phyloP scores from a whole-genome alignment of 2,888 invertebrate species.

The Entomobrya multifasciata region DNA sequence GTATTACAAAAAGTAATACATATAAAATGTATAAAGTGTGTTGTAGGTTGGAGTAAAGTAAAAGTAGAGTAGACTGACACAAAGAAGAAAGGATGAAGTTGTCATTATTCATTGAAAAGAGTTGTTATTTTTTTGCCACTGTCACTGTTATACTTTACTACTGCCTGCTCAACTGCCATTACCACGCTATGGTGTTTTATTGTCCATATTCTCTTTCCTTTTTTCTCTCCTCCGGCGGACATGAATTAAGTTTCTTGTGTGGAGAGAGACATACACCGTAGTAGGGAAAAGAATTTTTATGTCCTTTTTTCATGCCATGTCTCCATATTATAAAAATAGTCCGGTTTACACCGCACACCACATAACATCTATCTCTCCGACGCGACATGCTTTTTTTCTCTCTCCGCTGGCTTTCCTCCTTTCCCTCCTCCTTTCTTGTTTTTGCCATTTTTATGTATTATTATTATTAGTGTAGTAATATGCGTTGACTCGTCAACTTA shows the following conservation, averaged over 20 bases:
- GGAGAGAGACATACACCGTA: background rate
- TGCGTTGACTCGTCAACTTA: conserved; percentile 37
- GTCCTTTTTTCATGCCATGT: conserved; percentile 60
- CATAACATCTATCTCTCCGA: conserved; percentile 16
- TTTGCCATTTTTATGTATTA: conserved; percentile 68
- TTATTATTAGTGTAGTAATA: background rate
- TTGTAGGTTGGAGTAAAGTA: conserved; percentile 37
- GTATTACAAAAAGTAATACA: no score
- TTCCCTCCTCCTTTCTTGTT: background rate
- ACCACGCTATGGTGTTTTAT: conserved; percentile 69
- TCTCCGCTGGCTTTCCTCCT: background rate
- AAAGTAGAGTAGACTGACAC: conserved; percentile 45
- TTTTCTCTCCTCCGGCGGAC: conserved; percentile 60
- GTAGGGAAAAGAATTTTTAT: conserved; percentile 61
- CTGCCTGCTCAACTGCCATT: conserved; percentile 6
- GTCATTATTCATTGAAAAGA: conserved; percentile 71
- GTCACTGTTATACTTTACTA: background rate
- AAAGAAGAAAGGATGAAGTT: conserved; percentile 63
- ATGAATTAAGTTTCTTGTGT: conserved; percentile 52
- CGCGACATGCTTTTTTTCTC: conserved; percentile 35
- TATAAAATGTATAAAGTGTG: no score
- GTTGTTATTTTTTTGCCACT: conserved; percentile 46
- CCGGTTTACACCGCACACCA: background rate
- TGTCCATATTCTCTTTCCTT: conserved; percentile 68
- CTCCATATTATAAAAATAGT: conserved; percentile 28